Evolutionary conservation across 2,888 invertebrate genomes (phyloP).

Genomic region (Eugnorisma glareosa): DNA sequence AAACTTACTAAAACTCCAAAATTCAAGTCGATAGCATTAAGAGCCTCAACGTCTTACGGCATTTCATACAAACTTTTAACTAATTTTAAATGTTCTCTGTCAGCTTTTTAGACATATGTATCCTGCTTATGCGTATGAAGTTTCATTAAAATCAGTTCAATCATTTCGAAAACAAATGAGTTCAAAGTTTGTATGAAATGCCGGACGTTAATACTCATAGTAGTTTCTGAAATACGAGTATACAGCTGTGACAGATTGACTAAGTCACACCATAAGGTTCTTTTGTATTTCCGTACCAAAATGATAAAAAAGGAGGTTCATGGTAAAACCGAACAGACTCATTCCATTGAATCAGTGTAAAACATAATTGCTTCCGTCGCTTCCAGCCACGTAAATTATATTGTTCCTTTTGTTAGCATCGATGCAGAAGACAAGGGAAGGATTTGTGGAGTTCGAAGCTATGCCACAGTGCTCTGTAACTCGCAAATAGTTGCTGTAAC

Average conservation of each 20-base stretch:
- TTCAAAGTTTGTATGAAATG: too few species aligned
- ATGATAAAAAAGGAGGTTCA: not conserved
- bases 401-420: slow-evolving; percentile 73
- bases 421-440: slow-evolving; percentile 76
- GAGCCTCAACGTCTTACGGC: too few species aligned
- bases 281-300: not conserved
- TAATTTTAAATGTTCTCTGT: too few species aligned
- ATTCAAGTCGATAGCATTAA: not conserved
- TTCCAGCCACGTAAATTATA: slow-evolving; percentile 62
- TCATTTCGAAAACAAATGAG: too few species aligned
- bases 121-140: too few species aligned
- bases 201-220: too few species aligned
- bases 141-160: too few species aligned
- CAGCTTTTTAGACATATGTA: too few species aligned
- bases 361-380: slow-evolving; percentile 52
- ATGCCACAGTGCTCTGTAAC: slow-evolving; percentile 43
- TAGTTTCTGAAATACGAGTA: not conserved
- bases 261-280: not conserved
- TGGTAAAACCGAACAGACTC: not conserved
- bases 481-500: slow-evolving; percentile 65
- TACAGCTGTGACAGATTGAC: not conserved
- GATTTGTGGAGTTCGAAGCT: slow-evolving; percentile 78
- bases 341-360: slow-evolving; percentile 27
- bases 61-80: too few species aligned
- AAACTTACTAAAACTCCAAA: not conserved